These are phyloP conservation scores for Coregonus ussuriensis DNA, from an alignment of 2,797 vertebrate genomes.

Conservation along the genomic window DNA sequence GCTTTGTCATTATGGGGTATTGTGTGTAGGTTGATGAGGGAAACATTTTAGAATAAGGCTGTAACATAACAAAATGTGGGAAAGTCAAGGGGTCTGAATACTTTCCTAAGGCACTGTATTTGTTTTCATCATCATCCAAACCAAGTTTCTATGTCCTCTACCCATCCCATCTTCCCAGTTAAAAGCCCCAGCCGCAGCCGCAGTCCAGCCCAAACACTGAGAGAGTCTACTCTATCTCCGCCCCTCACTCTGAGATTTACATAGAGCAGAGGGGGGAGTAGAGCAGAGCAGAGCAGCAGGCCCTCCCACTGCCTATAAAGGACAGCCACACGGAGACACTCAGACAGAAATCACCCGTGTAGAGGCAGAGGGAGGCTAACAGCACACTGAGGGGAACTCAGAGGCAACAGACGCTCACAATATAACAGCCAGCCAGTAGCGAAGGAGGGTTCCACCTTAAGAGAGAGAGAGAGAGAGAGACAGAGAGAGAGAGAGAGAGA, in stretches of 20 bases:
- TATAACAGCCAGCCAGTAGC: not conserved
- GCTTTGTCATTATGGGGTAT: too few relatives aligned
- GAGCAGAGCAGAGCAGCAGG: constrained; percentile 45
- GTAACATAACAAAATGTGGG: too few relatives aligned
- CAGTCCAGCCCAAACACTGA: not conserved
- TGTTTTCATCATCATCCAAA: not conserved
- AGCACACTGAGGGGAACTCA: constrained; percentile 5
- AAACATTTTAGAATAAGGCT: too few relatives aligned
- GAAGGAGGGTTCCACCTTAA: not conserved
- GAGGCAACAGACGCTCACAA: not conserved
- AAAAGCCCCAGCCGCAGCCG: not conserved
- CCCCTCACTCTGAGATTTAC: constrained; percentile 63
- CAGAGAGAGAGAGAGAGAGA: not conserved
- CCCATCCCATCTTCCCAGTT: too few relatives aligned
- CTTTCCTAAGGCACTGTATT: not conserved
- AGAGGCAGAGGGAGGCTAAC: constrained; percentile 36
- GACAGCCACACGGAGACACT: constrained; percentile 80
- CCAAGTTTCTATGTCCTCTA: too few relatives aligned
- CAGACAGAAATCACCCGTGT: constrained; percentile 75
- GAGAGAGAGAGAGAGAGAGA: too few relatives aligned
- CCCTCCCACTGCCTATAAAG: constrained; percentile 81
- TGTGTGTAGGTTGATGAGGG: too few relatives aligned
- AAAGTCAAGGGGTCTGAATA: too few relatives aligned
- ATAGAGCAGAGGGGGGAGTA: constrained; percentile 66
- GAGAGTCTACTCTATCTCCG: constrained; percentile 14